Base-by-base conservation (phyloP, 37 sponge, comb jelly and placozoan species). In the Oscarella lobularis region DNA sequence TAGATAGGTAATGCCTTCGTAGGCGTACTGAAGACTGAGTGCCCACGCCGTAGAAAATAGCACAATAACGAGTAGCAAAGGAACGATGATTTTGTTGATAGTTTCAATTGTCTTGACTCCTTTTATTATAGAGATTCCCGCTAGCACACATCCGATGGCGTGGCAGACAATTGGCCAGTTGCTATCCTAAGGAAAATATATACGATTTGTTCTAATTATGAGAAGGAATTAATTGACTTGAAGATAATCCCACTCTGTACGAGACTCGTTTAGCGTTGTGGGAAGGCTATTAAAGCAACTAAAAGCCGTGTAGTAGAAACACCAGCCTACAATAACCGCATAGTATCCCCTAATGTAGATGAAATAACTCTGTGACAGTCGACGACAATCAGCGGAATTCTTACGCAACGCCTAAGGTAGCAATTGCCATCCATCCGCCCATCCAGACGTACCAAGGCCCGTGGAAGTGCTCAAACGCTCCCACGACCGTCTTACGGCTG, bases 261-360 rank as follows among this genome's bases (percentile, higher is more conserved):
- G 67, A 1, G 92, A 87, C 33, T 54, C 76, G 2, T 14, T 38
- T 2, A 76, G 48, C n/a, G 33, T 76, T 41, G 31, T 36, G 34
- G 92, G 92, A 31, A 91, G 86, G 38, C 77, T 36, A 4, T 67
- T 2, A 27, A 67, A 66, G 41, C 75, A 77, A 5, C 69, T 37
- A 3, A 77, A 55, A 66, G 87, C 5, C 35, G 84, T 77, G 65
- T 91, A 91, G 78, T 91, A 87, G 31, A 76, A 76, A 79, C 92
- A 91, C 82, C 86, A 91, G 39, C 92, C 92, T 0, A 91, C 70
- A 39, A 91, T 68, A 35, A 91, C 92, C 20, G 80, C 76, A 37
- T 91, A 91, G 80, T 84, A 87, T 39, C 85, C 79, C 66, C 92
- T 91, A 75, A 37, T 67, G n/a, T 32, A 68, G n/a, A 68, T 32